phyloP scores from a whole-genome alignment of 2,888 invertebrate genomes.

The Dolichomitus sp. region DNA sequence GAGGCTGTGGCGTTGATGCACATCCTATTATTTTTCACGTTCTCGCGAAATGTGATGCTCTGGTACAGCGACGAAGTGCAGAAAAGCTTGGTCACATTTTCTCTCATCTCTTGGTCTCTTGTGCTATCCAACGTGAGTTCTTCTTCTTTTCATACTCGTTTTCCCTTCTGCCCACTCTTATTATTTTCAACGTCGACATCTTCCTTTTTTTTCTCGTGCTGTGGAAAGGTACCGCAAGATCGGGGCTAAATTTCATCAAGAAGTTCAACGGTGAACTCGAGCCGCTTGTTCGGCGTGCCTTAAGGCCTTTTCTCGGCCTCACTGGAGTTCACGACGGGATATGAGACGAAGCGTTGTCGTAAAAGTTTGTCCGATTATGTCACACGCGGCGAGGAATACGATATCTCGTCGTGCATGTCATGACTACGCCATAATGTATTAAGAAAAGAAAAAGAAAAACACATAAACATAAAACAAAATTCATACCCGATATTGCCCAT shows the following conservation, averaged over 20 bases:
- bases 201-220: slow-evolving; percentile 42
- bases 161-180: background rate
- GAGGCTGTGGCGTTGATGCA: slow-evolving; percentile 19
- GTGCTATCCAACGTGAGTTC: background rate
- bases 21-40: slow-evolving; percentile 12
- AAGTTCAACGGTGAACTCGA: slow-evolving; percentile 57
- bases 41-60: slow-evolving; percentile 10
- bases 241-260: slow-evolving; percentile 66
- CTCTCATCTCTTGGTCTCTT: slow-evolving; percentile 9
- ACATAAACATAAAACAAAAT: background rate
- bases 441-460: background rate
- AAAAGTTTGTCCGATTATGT: slow-evolving; percentile 59
- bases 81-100: slow-evolving; percentile 50
- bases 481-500: background rate
- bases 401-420: slow-evolving; percentile 38
- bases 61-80: slow-evolving; percentile 14
- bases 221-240: slow-evolving; percentile 36
- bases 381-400: slow-evolving; percentile 28
- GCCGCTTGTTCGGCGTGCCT: slow-evolving; percentile 39
- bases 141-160: slow-evolving; percentile 13
- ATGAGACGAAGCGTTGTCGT: slow-evolving; percentile 12
- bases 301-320: slow-evolving; percentile 34
- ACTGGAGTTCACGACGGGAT: background rate
- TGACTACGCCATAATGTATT: slow-evolving; percentile 4
- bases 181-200: slow-evolving; percentile 28